Evolutionary conservation across 2,888 invertebrate genomes (phyloP), one percentile per base, ranked within the genome.

Genomic region (Agrypnus murinus): DNA sequence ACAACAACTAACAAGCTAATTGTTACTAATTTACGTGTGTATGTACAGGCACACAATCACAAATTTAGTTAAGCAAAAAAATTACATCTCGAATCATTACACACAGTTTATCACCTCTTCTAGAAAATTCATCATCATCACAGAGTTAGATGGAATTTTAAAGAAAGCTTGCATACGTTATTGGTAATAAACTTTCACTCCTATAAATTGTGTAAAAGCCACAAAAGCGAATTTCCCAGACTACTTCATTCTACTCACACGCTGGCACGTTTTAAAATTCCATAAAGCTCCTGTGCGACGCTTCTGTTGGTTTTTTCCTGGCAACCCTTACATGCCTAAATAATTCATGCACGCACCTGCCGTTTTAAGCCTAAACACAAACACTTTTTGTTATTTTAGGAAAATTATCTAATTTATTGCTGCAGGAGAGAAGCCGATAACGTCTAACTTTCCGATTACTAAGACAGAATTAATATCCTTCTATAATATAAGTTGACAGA

Each of bases 331-430:
- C 17, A 12, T 12, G 31, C 3, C 9, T 50, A 50, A 25, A 50
- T 31, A 50, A 50, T 50, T 31, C 50, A 31, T 19, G 32, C 50
- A 46, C 17, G 46, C 46, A 19, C 17, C 46, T 46, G 31, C 50
- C 17, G 19, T 19, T 25, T 25, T 25, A 50, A 7, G 17, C 31
- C 6, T 50, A 2, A 50, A 32, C 31, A 17, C 43, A 43, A 43
- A 43, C 43, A 43, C 15, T 43, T 43, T 43, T 43, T 43, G 43
- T 43, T 43, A 43, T 46, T 46, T 46, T 46, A 46, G 46, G 46
- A 10, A 46, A 46, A 46, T 46, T 25, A 17, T 10, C 46, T 46
- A 46, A 46, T 46, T 46, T 46, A 46, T 46, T 25, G 17, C 46
- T 17, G 17, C 2, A 12, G 43, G 14, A n/a, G 25, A 5, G 25